phyloP scores from a whole-genome alignment of 1,140 invertebrate genomes.

The Littorina saxatilis region DNA sequence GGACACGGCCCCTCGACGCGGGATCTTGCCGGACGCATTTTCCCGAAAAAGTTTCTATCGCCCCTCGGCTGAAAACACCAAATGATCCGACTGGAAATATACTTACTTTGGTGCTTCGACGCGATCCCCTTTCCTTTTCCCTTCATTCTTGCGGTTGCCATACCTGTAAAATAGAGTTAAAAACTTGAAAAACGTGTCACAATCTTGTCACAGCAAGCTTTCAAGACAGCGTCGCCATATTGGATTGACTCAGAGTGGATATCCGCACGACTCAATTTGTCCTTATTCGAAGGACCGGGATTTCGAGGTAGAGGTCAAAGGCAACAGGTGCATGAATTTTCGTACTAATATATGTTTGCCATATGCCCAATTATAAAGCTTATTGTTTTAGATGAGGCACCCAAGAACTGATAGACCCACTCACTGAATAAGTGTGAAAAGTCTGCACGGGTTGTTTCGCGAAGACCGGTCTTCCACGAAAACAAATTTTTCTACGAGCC shows the following conservation, averaged over 20 bases:
- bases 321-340: too few species aligned
- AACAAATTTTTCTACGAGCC: too few species aligned
- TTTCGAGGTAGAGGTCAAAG: not conserved
- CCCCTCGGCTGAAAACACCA: not conserved
- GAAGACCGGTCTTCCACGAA: too few species aligned
- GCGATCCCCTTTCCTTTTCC: not conserved
- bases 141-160: not conserved
- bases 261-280: not conserved
- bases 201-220: conserved; percentile 12
- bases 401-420: too few species aligned
- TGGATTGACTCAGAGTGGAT: conserved; percentile 7
- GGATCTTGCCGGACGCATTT: not conserved
- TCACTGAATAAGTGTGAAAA: too few species aligned
- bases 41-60: conserved; percentile 16
- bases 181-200: not conserved
- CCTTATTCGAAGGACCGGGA: not conserved
- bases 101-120: conserved; percentile 3
- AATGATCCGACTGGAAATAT: not conserved
- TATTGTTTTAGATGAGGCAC: too few species aligned
- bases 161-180: not conserved
- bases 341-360: too few species aligned
- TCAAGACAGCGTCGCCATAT: conserved; percentile 3
- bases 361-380: too few species aligned
- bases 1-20: not conserved
- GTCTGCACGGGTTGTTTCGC: too few species aligned